Evolutionary conservation across 2,797 vertebrate species (phyloP).

Genomic region (Meda fulgida): DNA sequence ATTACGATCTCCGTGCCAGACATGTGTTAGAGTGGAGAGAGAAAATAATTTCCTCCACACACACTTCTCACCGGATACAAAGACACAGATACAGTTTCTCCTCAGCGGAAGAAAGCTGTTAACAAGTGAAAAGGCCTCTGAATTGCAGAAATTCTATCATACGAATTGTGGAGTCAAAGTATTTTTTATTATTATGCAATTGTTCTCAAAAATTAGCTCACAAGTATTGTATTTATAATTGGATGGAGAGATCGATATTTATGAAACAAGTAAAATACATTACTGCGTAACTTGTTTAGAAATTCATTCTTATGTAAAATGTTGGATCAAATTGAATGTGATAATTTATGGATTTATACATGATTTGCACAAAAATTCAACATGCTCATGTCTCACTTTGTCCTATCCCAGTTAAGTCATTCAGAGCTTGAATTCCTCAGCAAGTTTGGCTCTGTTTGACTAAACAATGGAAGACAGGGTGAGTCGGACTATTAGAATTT

Average conservation of each 20-base stretch:
- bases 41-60: slow-evolving; percentile 53
- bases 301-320: neutral
- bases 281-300: neutral
- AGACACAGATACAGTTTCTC: slow-evolving; percentile 28
- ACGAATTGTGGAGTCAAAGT: neutral
- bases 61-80: slow-evolving; percentile 62
- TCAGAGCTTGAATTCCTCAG: neutral
- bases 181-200: neutral
- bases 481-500: neutral
- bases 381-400: neutral
- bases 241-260: neutral
- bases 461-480: neutral
- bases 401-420: neutral
- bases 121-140: neutral
- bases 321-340: neutral
- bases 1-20: slow-evolving; percentile 64
- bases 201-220: neutral
- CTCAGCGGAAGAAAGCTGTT: neutral
- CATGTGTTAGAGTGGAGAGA: slow-evolving; percentile 62
- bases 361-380: neutral
- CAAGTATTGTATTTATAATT: neutral
- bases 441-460: neutral
- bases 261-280: neutral
- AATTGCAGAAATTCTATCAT: neutral
- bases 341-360: neutral